A percentile compares a stretch with the other conserved stretches of the same genome.
Conservation (phyloP, 2,113 vertebrate genomes). For the Gallinago paraguaiae region DNA sequence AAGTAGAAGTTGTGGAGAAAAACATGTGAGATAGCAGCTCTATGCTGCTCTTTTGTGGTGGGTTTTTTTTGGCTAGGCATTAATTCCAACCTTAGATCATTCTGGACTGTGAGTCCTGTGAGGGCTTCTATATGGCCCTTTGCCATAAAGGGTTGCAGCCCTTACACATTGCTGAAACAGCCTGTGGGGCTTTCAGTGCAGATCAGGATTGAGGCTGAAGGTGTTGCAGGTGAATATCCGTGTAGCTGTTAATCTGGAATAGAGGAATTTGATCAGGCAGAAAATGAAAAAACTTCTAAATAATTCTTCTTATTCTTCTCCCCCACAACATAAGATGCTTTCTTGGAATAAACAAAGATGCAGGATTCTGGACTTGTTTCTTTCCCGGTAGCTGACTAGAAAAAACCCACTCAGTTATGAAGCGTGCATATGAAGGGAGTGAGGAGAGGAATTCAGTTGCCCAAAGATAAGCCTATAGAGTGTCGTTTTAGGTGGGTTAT, state of each 20-base stretch:
- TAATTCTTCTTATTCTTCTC: neutral
- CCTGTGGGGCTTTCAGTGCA: neutral
- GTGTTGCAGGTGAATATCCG: neutral
- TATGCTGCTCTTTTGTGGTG: neutral
- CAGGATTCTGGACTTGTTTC: neutral
- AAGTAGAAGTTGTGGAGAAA: neutral
- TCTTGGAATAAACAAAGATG: neutral
- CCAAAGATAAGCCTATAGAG: neutral
- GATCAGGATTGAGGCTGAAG: neutral
- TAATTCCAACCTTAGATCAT: neutral
- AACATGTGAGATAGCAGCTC: neutral
- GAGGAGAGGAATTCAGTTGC: neutral
- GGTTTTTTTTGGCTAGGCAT: neutral
- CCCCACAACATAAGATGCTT: fast-evolving
- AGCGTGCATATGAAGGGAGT: neutral
- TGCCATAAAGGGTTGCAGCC: neutral
- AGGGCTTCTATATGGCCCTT: neutral
- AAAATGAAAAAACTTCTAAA: neutral
- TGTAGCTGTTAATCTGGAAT: neutral
- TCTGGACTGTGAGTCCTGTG: neutral
- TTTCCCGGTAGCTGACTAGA: neutral
- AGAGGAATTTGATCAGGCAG: neutral
- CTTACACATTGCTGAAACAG: neutral
- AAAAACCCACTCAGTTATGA: neutral
- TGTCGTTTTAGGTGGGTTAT: neutral